Base-by-base conservation (phyloP, 2,888 invertebrate species). In the Melanophora roralis region DNA sequence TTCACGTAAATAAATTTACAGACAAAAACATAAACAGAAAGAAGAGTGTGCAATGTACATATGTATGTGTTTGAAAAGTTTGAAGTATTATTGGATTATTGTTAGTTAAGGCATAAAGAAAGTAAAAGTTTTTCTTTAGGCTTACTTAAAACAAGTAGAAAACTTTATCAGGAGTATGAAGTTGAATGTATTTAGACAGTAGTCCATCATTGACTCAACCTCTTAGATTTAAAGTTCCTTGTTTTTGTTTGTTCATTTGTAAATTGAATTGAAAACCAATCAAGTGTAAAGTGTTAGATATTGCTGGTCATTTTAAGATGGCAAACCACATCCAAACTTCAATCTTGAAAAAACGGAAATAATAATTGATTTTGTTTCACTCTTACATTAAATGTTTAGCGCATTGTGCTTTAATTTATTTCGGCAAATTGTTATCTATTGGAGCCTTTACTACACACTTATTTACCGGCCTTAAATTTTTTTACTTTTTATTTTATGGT, bases 261-360 rank as follows among this genome's bases (percentile, higher is more conserved):
- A 60, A 75, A 81, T 69, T 77, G 36, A 65, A 71, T 62, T 73
- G 67, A 82, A 53, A 84, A 81, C 83, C 86, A 86, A 81, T 87
- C 85, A 86, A 85, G 84, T 83, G 86, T 86, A 85, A 86, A 87
- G 86, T 86, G 86, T 86, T 87, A 87, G 86, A 86, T 86, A 86
- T 64, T 14, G 38, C 84, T 85, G 82, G 84, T 82, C 86, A 84
- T 86, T 87, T 85, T n/a, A n/a, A n/a, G n/a, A n/a, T n/a, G n/a
- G n/a, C n/a, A n/a, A n/a, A n/a, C n/a, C n/a, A n/a, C n/a, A n/a
- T n/a, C n/a, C n/a, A n/a, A n/a, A n/a, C n/a, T n/a, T n/a, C n/a
- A n/a, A n/a, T n/a, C n/a, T n/a, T n/a, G n/a, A n/a, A n/a, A n/a
- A n/a, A n/a, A n/a, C n/a, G n/a, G n/a, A n/a, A n/a, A n/a, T n/a